A percentile compares a stretch with the other conserved stretches of the same genome.
phyloP scores from a whole-genome alignment of 1,140 invertebrate genomes.

The Whitmania pigra region DNA sequence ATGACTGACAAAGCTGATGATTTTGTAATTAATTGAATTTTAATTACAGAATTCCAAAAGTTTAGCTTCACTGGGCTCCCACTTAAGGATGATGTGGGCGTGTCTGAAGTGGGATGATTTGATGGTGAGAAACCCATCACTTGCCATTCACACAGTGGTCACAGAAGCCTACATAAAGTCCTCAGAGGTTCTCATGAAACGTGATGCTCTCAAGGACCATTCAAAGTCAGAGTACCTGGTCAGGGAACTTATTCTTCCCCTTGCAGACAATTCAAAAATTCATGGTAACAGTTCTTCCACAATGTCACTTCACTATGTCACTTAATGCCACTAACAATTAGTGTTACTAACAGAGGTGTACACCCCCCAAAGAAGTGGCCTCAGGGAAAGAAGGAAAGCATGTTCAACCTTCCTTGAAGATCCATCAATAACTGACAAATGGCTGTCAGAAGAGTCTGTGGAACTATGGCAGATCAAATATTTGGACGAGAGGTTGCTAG shows the following conservation, averaged over 20 bases:
- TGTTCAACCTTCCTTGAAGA: slow-evolving; percentile 38
- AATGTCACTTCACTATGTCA: background rate
- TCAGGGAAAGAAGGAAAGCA: slow-evolving; percentile 69
- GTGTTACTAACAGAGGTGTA: slow-evolving; percentile 59
- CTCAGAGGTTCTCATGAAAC: slow-evolving; percentile 73
- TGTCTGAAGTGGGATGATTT: slow-evolving; percentile 93
- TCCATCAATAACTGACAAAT: slow-evolving; percentile 59
- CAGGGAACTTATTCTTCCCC: slow-evolving; percentile 79
- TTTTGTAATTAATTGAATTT: background rate
- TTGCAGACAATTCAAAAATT: slow-evolving; percentile 44
- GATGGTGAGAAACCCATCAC: slow-evolving; percentile 55
- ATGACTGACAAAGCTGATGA: background rate
- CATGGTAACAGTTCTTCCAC: background rate
- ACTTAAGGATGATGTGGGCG: slow-evolving; percentile 80
- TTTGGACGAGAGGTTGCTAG: slow-evolving; percentile 63
- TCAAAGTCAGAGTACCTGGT: slow-evolving; percentile 82
- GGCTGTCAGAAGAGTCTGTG: slow-evolving; percentile 87
- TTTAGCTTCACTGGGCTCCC: slow-evolving; percentile 59
- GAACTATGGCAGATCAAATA: slow-evolving; percentile 93
- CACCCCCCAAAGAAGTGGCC: slow-evolving; percentile 71
- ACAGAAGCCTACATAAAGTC: slow-evolving; percentile 92
- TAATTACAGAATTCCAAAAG: slow-evolving; percentile 4
- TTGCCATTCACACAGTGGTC: slow-evolving; percentile 86
- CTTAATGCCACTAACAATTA: background rate
- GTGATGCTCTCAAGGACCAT: slow-evolving; percentile 72